Evolutionary conservation across 23 tunicate species (phyloP).

Genomic region (Halocynthia roretzi): DNA sequence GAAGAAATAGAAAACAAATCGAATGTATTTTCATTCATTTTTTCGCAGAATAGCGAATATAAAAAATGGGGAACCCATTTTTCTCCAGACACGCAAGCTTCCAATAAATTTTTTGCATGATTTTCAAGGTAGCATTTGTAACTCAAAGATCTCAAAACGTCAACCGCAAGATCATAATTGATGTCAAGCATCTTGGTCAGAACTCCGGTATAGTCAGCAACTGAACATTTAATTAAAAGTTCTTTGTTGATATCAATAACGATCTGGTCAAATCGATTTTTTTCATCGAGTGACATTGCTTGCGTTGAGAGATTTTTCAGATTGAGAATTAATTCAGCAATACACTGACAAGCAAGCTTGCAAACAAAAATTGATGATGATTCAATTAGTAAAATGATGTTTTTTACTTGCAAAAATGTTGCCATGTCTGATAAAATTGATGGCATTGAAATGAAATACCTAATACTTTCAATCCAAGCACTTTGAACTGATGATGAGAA

Average conservation of each 20-base stretch:
- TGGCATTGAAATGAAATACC: not conserved
- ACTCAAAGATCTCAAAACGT: too few relatives aligned
- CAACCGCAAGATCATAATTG: too few relatives aligned
- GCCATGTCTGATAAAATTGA: not conserved
- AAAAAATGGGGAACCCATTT: not conserved
- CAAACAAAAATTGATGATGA: constrained; percentile 18
- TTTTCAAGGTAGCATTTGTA: too few relatives aligned
- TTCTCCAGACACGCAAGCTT: not conserved
- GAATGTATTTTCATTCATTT: not conserved
- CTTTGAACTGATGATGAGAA: not conserved
- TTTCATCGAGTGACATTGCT: not conserved
- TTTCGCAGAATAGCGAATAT: not conserved
- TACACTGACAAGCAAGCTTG: constrained; percentile 1
- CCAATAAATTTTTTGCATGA: not conserved
- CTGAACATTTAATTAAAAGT: not conserved
- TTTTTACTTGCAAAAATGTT: not conserved
- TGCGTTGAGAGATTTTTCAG: not conserved
- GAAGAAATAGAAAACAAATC: not conserved
- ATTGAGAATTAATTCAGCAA: constrained; percentile 4
- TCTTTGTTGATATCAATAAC: too few relatives aligned
- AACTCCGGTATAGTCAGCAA: not conserved
- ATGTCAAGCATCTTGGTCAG: too few relatives aligned
- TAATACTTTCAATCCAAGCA: not conserved
- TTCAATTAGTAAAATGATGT: not conserved
- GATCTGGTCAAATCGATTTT: too few relatives aligned